Base-by-base conservation (phyloP, 2,888 invertebrate genomes). In the Drosophila rellima region DNA sequence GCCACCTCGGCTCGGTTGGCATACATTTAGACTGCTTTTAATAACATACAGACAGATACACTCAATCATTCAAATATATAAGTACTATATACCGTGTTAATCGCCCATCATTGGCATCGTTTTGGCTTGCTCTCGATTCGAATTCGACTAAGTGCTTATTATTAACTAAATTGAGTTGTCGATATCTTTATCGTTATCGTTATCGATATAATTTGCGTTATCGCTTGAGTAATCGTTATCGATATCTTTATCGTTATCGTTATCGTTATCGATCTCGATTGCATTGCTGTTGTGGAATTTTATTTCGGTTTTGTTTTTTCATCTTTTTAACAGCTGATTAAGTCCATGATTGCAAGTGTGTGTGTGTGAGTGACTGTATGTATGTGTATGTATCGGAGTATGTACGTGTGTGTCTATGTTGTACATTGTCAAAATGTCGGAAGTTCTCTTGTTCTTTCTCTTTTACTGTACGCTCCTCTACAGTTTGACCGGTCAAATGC, bases 151-250 rank as follows among this genome's bases (percentile, higher is more conserved):
- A 40, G 39, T 78, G 62, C 74, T 78, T 84, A 79, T 68, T 85
- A 79, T 23, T 4, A 62, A 55, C 77, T 80, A 80, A 68, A 70
- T 86, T 75, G 60, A 70, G 70, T 73, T 72, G 81, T 61, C 39
- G 54, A 52, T 72, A 70, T 51, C 65, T 44, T 18, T 50, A 40
- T 20, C 33, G 31, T 18, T 48, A 42, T 26, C 29, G 33, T 29
- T 37, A 15, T 20, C 33, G 31, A 17, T 48, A 42, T 26, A 20
- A 26, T 29, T 37, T 8, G 5, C 1, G 8, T 10, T 2, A 26
- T 26, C 23, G 23, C 3, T 23, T 75, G 57, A 73, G 64, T 67
- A 72, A 84, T 68, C 52, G 52, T 48, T 51, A 33, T 60, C 37
- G 50, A 55, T 71, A 70, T 51, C 65, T 44, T 18, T 50, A 40